These are phyloP conservation scores for Venusia cambrica DNA, from an alignment of 2,888 invertebrate species.

Conservation along the genomic window DNA sequence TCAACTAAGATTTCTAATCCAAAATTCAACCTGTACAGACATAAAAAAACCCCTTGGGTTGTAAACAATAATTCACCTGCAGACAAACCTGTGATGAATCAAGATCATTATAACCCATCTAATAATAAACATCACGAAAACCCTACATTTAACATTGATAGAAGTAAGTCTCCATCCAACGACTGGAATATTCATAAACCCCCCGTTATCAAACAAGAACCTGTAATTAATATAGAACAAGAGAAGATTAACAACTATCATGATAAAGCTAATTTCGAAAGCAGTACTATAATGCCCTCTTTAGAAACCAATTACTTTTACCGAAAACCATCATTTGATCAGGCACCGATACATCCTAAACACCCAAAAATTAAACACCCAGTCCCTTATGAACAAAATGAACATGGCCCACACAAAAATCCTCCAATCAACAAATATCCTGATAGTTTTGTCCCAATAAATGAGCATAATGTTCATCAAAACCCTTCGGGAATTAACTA, in stretches of 20 bases:
- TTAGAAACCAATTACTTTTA: neutral
- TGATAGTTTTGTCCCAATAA: neutral
- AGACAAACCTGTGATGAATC: neutral
- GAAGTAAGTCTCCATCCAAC: no score
- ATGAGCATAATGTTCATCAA: slow-evolving; percentile 1
- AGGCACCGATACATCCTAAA: no score
- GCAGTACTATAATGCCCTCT: neutral
- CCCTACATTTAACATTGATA: no score
- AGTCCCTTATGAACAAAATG: no score
- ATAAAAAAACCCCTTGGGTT: neutral
- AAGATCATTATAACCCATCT: neutral
- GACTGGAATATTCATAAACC: no score
- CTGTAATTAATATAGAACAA: no score
- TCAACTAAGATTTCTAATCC: slow-evolving; percentile 2
- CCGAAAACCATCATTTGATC: slow-evolving; percentile 1
- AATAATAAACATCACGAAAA: neutral
- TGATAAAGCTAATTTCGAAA: neutral
- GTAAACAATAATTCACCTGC: slow-evolving; percentile 1
- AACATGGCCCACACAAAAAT: no score
- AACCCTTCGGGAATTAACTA: neutral
- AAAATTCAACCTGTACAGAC: neutral
- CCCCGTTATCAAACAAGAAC: no score
- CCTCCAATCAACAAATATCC: no score
- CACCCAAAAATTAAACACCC: no score
- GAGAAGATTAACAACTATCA: no score